Conservation (phyloP, 2,797 vertebrate species). For the Sebastes flavidus region DNA sequence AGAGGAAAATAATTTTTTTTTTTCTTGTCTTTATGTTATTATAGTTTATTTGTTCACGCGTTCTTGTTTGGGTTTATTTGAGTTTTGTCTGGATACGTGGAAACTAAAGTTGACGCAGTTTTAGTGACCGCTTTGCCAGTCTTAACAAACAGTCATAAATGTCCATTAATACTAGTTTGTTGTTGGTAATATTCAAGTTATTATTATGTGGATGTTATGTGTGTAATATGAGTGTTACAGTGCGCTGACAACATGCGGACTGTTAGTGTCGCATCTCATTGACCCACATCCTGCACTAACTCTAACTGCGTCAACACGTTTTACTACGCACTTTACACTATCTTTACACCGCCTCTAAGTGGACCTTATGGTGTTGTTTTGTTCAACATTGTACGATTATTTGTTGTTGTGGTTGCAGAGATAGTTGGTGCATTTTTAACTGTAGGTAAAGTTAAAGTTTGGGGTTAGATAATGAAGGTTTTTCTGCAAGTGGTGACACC, state of each 20-base stretch:
- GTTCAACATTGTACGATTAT: rapidly evolving
- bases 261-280: conserved; percentile 69
- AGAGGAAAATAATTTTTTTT: not conserved
- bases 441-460: not conserved
- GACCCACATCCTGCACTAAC: conserved; percentile 56
- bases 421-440: not conserved
- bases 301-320: conserved; percentile 57
- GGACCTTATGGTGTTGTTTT: rapidly evolving
- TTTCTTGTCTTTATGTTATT: too few relatives aligned
- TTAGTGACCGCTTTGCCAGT: not conserved
- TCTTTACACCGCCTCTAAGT: too few relatives aligned
- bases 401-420: not conserved
- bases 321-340: not conserved
- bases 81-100: rapidly evolving
- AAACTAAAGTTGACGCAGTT: not conserved
- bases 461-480: not conserved
- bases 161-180: rapidly evolving
- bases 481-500: conserved; percentile 1
- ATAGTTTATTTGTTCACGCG: not conserved
- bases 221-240: not conserved
- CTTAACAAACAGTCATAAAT: not conserved
- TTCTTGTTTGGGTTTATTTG: not conserved
- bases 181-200: rapidly evolving
- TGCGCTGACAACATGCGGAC: conserved; percentile 9
- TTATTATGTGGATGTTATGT: not conserved